Conservation (phyloP, 2,113 vertebrate species). For the Psittacara wagleri region DNA sequence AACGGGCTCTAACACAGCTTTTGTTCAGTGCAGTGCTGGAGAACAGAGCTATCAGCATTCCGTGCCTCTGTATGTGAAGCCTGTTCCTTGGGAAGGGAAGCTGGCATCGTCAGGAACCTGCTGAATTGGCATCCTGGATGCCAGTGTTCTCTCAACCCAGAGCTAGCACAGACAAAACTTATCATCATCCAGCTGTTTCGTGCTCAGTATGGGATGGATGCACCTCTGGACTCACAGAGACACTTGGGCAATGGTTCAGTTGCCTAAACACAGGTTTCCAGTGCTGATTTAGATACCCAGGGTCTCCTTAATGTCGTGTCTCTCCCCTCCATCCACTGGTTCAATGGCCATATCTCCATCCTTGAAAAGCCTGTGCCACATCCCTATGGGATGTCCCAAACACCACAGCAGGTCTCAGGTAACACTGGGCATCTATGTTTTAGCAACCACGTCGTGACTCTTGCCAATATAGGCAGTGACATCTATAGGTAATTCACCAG, state of each 20-base stretch:
- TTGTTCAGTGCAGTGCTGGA: slow-evolving; percentile 18
- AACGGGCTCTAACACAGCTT: neutral
- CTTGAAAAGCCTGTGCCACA: neutral
- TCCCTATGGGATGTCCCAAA: neutral
- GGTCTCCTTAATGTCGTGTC: neutral
- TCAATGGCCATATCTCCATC: neutral
- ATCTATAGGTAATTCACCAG: neutral
- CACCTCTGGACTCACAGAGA: neutral
- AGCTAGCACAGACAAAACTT: neutral
- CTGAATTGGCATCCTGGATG: neutral
- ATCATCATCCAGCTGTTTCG: rapidly evolving
- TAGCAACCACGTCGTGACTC: neutral
- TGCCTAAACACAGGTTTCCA: neutral
- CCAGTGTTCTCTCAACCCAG: neutral
- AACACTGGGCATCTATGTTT: neutral
- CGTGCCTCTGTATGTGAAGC: neutral
- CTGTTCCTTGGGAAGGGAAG: neutral
- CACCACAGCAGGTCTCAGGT: neutral
- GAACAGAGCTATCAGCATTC: neutral
- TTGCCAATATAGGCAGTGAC: neutral
- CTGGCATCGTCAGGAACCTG: neutral
- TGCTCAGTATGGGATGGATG: neutral
- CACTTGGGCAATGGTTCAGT: neutral
- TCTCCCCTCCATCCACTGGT: neutral
- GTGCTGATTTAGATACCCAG: neutral